Evolutionary conservation across 2,797 vertebrate genomes (phyloP).

Genomic region (Hirundo rustica): DNA sequence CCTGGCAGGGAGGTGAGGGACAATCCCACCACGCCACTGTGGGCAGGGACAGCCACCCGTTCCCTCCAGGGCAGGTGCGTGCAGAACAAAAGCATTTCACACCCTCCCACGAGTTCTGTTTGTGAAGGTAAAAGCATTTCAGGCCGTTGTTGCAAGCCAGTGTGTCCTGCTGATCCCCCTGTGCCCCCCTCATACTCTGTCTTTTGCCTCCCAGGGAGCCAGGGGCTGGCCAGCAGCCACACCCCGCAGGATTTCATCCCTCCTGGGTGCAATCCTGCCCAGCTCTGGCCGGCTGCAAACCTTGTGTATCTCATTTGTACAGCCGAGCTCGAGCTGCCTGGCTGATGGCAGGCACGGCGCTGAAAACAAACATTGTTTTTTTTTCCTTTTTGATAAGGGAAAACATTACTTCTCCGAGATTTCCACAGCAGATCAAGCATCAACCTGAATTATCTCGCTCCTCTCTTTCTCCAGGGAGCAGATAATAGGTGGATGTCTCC

Average conservation of each 20-base stretch:
- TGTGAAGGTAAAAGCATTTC: background rate
- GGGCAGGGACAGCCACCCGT: background rate
- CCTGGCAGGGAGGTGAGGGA: background rate
- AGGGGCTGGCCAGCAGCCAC: background rate
- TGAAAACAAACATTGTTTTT: slow-evolving; percentile 10
- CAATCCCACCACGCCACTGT: accelerated
- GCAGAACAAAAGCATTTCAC: background rate
- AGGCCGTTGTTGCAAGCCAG: accelerated
- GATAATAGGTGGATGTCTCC: slow-evolving; percentile 17
- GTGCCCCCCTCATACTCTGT: no score
- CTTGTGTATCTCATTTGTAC: background rate
- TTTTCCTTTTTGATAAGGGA: background rate
- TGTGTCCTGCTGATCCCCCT: background rate
- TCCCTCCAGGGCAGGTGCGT: accelerated
- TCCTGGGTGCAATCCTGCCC: background rate
- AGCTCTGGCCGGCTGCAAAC: background rate
- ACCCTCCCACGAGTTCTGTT: background rate
- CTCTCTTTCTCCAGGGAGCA: background rate
- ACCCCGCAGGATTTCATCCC: background rate
- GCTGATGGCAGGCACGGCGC: background rate
- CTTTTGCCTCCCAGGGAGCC: background rate
- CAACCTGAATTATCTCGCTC: slow-evolving; percentile 13
- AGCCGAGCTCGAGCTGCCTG: background rate
- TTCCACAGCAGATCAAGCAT: slow-evolving; percentile 35
- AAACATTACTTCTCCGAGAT: slow-evolving; percentile 40